Evolutionary conservation across 1,140 invertebrate genomes (phyloP).

Genomic region (Sycophila sp.): DNA sequence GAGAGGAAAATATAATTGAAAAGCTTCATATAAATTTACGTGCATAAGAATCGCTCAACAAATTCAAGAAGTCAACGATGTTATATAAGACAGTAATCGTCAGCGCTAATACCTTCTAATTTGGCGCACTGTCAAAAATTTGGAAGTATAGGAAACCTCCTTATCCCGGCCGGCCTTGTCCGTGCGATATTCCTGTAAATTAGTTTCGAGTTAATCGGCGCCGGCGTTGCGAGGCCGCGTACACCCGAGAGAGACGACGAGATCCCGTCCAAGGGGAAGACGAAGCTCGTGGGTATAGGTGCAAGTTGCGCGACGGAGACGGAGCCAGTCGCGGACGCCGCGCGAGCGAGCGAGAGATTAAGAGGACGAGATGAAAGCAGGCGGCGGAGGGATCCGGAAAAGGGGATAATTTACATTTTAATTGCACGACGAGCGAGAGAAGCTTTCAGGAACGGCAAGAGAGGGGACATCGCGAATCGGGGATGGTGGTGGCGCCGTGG

Average conservation of each 20-base stretch:
- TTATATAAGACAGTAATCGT: too few relatives aligned
- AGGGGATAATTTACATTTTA: slow-evolving; percentile 61
- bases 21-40: too few relatives aligned
- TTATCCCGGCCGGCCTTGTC: too few relatives aligned
- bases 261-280: background rate
- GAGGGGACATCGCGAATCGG: slow-evolving; percentile 16
- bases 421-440: slow-evolving; percentile 45
- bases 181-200: slow-evolving; percentile 48
- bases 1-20: too few relatives aligned
- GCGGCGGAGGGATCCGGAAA: slow-evolving; percentile 40
- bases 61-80: too few relatives aligned
- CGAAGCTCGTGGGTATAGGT: too few relatives aligned
- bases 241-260: background rate
- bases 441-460: slow-evolving; percentile 1
- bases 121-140: background rate
- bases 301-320: slow-evolving; percentile 37
- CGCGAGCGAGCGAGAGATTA: slow-evolving; percentile 9
- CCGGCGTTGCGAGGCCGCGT: slow-evolving; percentile 41
- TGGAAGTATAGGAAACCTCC: background rate
- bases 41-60: too few relatives aligned
- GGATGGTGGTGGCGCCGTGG: background rate
- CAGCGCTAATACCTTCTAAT: too few relatives aligned
- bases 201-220: slow-evolving; percentile 56
- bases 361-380: slow-evolving; percentile 28
- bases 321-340: background rate